Base-by-base conservation (phyloP, 1,140 invertebrate genomes). In the Tetragonula clypearis region DNA sequence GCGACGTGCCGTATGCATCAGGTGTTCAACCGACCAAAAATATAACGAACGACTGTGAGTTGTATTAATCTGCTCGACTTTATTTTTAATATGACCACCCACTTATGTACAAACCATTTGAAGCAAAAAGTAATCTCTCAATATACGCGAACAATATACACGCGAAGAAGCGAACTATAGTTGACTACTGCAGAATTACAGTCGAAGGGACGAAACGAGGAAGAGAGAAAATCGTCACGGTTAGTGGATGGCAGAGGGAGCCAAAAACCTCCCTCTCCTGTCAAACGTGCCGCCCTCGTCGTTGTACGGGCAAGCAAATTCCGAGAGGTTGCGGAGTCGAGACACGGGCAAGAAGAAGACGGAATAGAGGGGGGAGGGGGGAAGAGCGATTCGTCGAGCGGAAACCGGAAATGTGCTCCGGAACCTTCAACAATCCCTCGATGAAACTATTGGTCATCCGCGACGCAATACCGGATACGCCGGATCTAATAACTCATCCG, bases 371-470 rank as follows among this genome's bases (percentile, higher is more conserved):
- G 66, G 75, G 79, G 35, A 35, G 35, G 76, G 73, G 84, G 82
- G 60, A 53, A 72, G 79, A 86, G 91, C 88, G 91, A 92, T 90
- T 88, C 91, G 88, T 76, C 71, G 78, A 91, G 86, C 94, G 94
- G 94, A 95, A 95, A 92, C 92, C 93, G 94, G 94, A 95, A 95
- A 95, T 95, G 94, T 95, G 94, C 91, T 93, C 92, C 94, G 94
- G 94, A 95, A 94, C 90, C 93, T 95, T 95, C 94, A 94, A 95
- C 94, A 94, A 95, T 95, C 93, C 94, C 94, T 95, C 94, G 94
- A 94, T 95, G 94, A 95, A 95, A 94, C 94, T 95, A 94, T 95
- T 95, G 94, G 94, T 95, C 94, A 95, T 95, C 94, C 94, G 91
- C 94, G 93, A 94, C 93, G 94, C 92, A 93, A 93, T 94, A 93